phyloP scores from a whole-genome alignment of 2,888 invertebrate species.

The Pegoplata infirma region DNA sequence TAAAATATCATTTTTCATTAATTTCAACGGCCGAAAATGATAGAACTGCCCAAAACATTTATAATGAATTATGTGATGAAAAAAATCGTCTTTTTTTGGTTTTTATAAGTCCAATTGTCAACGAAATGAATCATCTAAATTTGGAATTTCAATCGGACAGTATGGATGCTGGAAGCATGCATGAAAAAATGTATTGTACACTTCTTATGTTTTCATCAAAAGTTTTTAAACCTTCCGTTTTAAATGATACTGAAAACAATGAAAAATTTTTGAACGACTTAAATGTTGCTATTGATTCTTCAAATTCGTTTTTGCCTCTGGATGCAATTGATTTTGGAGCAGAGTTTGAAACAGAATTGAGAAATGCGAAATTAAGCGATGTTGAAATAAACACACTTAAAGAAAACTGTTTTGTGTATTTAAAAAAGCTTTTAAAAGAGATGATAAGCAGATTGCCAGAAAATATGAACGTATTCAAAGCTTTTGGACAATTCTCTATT shows the following conservation, averaged over 20 bases:
- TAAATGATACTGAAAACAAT: conserved; percentile 7
- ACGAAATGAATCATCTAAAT: conserved; percentile 29
- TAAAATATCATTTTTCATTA: conserved; percentile 8
- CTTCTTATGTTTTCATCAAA: not conserved
- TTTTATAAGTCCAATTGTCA: conserved; percentile 18
- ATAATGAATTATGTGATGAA: conserved; percentile 9
- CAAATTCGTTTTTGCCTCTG: conserved; percentile 9
- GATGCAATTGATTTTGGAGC: conserved; percentile 16
- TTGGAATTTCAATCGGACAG: conserved; percentile 20
- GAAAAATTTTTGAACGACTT: not conserved
- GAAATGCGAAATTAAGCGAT: conserved; percentile 3
- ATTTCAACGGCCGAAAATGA: conserved; percentile 12
- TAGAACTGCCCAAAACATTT: conserved; percentile 4
- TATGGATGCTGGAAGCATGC: conserved; percentile 22
- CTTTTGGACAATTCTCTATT: conserved; percentile 4
- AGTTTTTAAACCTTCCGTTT: conserved; percentile 15
- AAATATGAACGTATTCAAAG: conserved; percentile 12
- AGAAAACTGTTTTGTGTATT: conserved; percentile 9
- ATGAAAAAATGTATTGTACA: not conserved
- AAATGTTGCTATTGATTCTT: not conserved
- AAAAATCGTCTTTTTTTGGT: conserved; percentile 16
- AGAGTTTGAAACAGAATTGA: not conserved
- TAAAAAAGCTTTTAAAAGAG: conserved; percentile 6
- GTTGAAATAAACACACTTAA: not conserved
- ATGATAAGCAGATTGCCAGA: not conserved